Percentiles rank a stretch among this genome's conserved stretches.
Conservation (phyloP, 1,140 invertebrate genomes). For the Drosophila virilis region DNA sequence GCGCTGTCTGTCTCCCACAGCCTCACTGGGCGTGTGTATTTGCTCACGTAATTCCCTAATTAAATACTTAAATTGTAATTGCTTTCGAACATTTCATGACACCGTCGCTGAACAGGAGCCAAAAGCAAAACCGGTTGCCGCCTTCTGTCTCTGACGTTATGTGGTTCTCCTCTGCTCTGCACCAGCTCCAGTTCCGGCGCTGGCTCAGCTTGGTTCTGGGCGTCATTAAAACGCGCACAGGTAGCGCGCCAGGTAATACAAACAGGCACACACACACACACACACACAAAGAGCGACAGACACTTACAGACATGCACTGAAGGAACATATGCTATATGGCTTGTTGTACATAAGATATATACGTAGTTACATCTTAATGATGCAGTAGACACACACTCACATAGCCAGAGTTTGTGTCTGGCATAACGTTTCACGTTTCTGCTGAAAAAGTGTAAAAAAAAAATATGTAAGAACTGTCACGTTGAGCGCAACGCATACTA, state of each 20-base stretch:
- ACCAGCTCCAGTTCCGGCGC: background rate
- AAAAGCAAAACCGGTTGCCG: constrained; percentile 13
- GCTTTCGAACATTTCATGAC: constrained; percentile 71
- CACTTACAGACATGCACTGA: background rate
- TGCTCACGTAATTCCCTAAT: constrained; percentile 82
- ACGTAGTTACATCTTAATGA: constrained; percentile 30
- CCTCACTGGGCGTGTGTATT: constrained; percentile 54
- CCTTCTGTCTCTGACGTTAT: constrained; percentile 1
- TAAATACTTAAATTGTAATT: constrained; percentile 83
- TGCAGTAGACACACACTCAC: constrained; percentile 20
- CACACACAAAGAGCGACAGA: background rate
- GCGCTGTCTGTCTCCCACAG: background rate
- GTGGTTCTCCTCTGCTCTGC: background rate
- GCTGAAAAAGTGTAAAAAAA: background rate
- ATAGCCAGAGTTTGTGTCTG: background rate
- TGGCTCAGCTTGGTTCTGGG: constrained; percentile 22
- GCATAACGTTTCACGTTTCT: constrained; percentile 4
- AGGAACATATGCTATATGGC: constrained; percentile 39
- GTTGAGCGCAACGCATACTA: background rate
- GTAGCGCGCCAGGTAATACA: constrained; percentile 24
- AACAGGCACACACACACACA: constrained; percentile 3
- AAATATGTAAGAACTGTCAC: background rate
- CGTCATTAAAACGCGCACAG: constrained; percentile 68
- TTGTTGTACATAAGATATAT: constrained; percentile 39
- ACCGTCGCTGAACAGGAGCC: constrained; percentile 9